phyloP scores from a whole-genome alignment of 1,140 invertebrate genomes.

The Himalopsyche phryganea region DNA sequence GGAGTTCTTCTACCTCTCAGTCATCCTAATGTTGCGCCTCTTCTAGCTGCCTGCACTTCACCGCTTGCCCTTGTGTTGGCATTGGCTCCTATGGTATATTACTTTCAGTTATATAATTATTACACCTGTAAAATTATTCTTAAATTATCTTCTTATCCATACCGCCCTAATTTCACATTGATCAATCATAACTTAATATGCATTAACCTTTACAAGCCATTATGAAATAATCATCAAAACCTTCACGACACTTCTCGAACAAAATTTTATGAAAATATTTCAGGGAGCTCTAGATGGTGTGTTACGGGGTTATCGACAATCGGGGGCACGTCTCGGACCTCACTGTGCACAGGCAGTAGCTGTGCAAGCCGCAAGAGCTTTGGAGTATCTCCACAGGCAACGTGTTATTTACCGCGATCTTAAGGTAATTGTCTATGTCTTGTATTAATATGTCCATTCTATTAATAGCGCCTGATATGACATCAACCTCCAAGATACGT shows the following conservation, averaged over 20 bases:
- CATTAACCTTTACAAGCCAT: no score
- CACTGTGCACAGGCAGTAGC: constrained; percentile 82
- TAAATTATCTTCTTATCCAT: no score
- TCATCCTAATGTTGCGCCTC: constrained; percentile 88
- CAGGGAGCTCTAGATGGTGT: constrained; percentile 82
- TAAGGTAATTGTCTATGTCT: constrained; percentile 56
- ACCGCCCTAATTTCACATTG: no score
- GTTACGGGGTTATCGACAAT: constrained; percentile 77
- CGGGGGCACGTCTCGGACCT: constrained; percentile 75
- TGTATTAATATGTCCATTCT: background rate
- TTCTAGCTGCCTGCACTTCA: constrained; percentile 82
- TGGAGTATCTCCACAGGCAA: constrained; percentile 93
- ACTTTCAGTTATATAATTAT: background rate
- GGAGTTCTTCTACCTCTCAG: constrained; percentile 81
- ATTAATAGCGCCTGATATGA: background rate
- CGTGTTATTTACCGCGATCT: constrained; percentile 95
- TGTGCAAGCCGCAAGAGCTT: constrained; percentile 87
- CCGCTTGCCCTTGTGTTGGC: constrained; percentile 90
- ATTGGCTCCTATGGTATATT: constrained; percentile 68
- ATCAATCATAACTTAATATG: no score
- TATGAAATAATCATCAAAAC: no score
- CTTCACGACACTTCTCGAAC: no score
- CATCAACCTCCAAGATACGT: no score
- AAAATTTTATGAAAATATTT: no score
- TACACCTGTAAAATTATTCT: no score